These are phyloP conservation scores for Thaumatotibia leucotreta DNA, from an alignment of 1,140 invertebrate species.

Conservation along the genomic window DNA sequence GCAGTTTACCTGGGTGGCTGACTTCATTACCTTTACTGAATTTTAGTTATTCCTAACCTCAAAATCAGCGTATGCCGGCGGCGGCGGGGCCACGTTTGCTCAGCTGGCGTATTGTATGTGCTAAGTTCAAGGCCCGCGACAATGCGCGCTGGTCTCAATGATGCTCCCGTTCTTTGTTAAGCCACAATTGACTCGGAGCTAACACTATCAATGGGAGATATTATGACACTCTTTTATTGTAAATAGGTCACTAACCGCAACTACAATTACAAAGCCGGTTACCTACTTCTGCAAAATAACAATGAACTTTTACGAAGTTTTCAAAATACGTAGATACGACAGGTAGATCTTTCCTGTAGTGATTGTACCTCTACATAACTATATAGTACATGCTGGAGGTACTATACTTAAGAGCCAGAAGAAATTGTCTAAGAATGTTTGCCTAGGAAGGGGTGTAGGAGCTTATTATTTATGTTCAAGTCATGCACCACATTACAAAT, in stretches of 20 bases:
- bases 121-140: slow-evolving; percentile 11
- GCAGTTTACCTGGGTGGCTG: background rate
- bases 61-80: background rate
- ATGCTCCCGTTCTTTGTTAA: background rate
- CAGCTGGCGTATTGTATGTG: background rate
- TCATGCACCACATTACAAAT: too few relatives aligned
- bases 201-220: slow-evolving; percentile 1
- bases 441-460: too few relatives aligned
- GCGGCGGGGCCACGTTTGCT: background rate
- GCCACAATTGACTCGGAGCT: background rate
- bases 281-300: background rate
- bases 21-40: background rate
- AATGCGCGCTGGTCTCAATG: slow-evolving; percentile 5
- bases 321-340: background rate
- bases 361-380: too few relatives aligned
- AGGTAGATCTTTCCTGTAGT: too few relatives aligned
- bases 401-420: too few relatives aligned
- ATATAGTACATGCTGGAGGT: too few relatives aligned
- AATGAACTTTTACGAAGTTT: background rate
- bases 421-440: too few relatives aligned
- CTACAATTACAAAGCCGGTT: background rate
- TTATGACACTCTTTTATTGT: background rate
- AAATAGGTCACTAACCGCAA: background rate
- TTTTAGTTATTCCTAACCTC: background rate
- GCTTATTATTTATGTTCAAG: too few relatives aligned